Evolutionary conservation across 2,888 invertebrate genomes (phyloP).

Genomic region (Synanthedon andrenaeformis): DNA sequence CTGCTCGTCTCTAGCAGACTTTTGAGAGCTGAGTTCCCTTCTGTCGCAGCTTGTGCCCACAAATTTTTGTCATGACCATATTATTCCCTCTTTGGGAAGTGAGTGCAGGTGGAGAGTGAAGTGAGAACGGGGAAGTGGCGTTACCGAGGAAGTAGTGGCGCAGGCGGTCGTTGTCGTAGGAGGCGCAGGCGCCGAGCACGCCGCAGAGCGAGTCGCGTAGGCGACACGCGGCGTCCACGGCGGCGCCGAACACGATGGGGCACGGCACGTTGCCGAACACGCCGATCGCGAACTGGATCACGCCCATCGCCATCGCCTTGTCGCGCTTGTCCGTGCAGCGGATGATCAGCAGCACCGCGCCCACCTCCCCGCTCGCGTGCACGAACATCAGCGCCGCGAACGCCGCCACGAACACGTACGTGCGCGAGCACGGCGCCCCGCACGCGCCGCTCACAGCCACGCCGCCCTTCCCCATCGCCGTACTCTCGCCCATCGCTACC

Average conservation of each 20-base stretch:
- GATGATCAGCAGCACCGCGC: conserved; percentile 89
- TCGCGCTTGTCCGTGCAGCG: conserved; percentile 92
- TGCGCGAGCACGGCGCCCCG: conserved; percentile 81
- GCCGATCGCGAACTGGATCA: conserved; percentile 93
- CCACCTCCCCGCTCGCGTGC: conserved; percentile 93
- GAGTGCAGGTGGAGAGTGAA: no score
- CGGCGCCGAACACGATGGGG: conserved; percentile 93
- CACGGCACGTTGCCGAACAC: conserved; percentile 95
- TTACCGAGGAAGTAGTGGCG: conserved; percentile 87
- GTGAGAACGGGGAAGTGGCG: no score
- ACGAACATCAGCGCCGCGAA: conserved; percentile 92
- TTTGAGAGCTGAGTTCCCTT: no score
- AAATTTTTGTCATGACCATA: no score
- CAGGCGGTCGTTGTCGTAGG: conserved; percentile 88
- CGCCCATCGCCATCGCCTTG: conserved; percentile 94
- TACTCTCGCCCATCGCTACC: neutral
- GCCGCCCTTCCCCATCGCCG: conserved; percentile 18
- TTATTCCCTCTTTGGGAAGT: no score
- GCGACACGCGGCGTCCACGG: conserved; percentile 91
- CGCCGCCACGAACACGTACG: conserved; percentile 80
- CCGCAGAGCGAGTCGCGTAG: conserved; percentile 88
- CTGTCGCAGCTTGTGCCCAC: neutral
- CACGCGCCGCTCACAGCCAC: conserved; percentile 84
- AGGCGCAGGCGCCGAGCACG: conserved; percentile 84
- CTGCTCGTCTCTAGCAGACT: no score